Percentiles rank a stretch among this genome's conserved stretches.
These are phyloP conservation scores for Pluvialis apricaria DNA, from an alignment of 2,113 vertebrate species.

Conservation along the genomic window DNA sequence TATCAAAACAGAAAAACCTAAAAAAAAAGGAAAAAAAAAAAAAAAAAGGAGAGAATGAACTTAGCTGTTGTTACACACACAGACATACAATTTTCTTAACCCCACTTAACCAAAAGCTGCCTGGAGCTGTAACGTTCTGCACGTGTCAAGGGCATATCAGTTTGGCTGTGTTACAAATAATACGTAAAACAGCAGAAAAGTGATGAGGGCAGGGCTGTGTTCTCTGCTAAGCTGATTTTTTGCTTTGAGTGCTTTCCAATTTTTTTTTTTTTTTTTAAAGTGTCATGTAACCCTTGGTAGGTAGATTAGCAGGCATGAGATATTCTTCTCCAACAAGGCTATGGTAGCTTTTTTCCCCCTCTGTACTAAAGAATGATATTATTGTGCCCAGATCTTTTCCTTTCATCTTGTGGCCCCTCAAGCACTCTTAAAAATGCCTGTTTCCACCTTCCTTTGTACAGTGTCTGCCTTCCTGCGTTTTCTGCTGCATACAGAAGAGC, in stretches of 20 bases:
- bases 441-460: constrained; percentile 20
- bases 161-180: background rate
- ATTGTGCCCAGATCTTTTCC: background rate
- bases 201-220: background rate
- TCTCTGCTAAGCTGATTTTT: background rate
- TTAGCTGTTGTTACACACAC: background rate
- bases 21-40: background rate
- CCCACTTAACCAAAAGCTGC: background rate
- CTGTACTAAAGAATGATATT: background rate
- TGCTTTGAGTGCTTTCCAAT: background rate
- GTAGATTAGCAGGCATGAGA: background rate
- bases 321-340: background rate
- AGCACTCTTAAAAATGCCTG: background rate
- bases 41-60: background rate
- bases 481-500: background rate
- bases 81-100: background rate
- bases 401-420: background rate
- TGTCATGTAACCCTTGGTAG: background rate
- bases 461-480: background rate
- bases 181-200: background rate
- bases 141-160: background rate
- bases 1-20: background rate
- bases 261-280: background rate
- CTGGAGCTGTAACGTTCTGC: background rate
- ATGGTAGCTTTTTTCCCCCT: background rate